Evolutionary conservation across 1,140 invertebrate genomes (phyloP).

Genomic region (Alviniconcha marisindica): DNA sequence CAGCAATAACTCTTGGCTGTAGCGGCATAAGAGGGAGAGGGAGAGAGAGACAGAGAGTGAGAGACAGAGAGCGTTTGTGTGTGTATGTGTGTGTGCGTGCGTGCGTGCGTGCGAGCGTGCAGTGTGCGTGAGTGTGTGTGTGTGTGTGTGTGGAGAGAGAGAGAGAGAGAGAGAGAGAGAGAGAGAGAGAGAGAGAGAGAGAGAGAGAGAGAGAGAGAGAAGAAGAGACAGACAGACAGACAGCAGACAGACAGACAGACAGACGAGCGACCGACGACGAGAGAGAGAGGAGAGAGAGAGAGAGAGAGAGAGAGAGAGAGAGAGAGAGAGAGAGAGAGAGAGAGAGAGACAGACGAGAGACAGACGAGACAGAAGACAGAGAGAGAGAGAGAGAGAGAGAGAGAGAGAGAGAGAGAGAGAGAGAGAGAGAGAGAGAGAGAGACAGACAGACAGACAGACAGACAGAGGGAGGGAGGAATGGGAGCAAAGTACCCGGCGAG

Average conservation of each 20-base stretch:
- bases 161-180: conserved; percentile 4
- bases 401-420: not conserved
- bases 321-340: conserved; percentile 2
- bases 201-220: conserved; percentile 7
- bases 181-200: not conserved
- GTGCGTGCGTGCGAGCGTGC: too few species aligned
- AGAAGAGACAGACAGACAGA: not conserved
- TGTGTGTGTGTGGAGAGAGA: not conserved
- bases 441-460: not conserved
- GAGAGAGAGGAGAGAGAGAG: not conserved
- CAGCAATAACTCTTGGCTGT: too few species aligned
- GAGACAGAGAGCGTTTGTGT: too few species aligned
- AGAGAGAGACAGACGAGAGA: not conserved
- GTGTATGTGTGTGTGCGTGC: too few species aligned
- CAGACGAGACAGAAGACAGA: not conserved
- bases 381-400: not conserved
- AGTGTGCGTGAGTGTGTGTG: too few species aligned
- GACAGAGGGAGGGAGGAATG: not conserved
- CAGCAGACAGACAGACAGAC: not conserved
- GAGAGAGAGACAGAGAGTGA: too few species aligned
- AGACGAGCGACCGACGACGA: not conserved
- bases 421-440: not conserved
- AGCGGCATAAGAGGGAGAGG: not conserved
- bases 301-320: conserved; percentile 2
- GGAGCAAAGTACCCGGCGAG: too few species aligned